Base-by-base conservation (phyloP, 2,888 invertebrate species). In the Orchesella flavescens region DNA sequence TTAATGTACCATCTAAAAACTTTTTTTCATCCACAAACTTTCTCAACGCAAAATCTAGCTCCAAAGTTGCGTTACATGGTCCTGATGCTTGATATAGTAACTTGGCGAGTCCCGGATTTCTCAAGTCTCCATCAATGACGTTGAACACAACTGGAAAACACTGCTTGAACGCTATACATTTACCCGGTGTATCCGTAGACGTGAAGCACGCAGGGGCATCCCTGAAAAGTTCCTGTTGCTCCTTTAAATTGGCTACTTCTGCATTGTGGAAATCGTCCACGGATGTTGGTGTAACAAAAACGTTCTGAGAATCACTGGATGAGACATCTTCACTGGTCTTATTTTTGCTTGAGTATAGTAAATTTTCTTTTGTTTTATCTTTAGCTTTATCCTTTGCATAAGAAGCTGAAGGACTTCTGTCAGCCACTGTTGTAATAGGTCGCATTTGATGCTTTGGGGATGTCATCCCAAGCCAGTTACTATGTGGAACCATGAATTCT, bases 131-230 rank as follows among this genome's bases (percentile, higher is more conserved):
- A 57, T 84, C 77, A 19, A 78, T 71, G 0, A 68, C 61, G 15
- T 80, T 80, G 34, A 84, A 86, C 10, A 86, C 83, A 0, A 86
- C 84, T 1, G 86, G 86, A 34, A 74, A 86, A 46, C 86, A 86
- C 13, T 82, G 15, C 13, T 34, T 59, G 49, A 86, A 86, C 10
- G 76, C 23, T 10, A 83, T 12, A 57, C 86, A 86, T 3, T 65
- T 24, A 1, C 86, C 86, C 53, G 75, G 77, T 13, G 76, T 80
- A 17, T 86, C 84, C 1, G 76, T 78, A 0, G 82, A 4, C 24
- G 84, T 86, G 44, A 71, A 75, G 17, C 85, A 85, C 19, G 81
- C 61, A 10, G 69, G 72, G n/a, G 73, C 83, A 72, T 61, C 68
- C 15, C 57, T 65, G 49, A 73, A 72, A 49, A n/a, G n/a, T 12